phyloP scores from a whole-genome alignment of 2,113 vertebrate genomes.

The Anarrhichthys ocellatus region DNA sequence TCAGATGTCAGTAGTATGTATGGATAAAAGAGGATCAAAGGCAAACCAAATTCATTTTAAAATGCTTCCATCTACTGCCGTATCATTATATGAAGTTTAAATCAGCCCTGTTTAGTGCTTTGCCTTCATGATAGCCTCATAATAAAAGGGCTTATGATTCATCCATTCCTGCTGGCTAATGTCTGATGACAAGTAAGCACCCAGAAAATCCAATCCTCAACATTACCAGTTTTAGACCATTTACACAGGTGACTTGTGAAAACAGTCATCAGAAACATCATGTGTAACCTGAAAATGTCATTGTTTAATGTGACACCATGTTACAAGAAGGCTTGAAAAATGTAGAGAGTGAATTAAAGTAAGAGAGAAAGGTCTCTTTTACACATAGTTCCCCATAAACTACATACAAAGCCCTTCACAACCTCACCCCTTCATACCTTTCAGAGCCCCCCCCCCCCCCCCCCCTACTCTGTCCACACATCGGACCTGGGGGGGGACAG shows the following conservation, averaged over 20 bases:
- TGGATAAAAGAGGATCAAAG: slow-evolving; percentile 63
- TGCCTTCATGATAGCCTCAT: slow-evolving; percentile 41
- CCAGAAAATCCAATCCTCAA: background rate
- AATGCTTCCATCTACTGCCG: slow-evolving; percentile 55
- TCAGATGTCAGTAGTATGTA: slow-evolving; percentile 32
- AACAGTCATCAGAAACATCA: background rate
- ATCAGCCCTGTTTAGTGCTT: slow-evolving; percentile 38
- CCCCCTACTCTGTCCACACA: no score
- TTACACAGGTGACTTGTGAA: slow-evolving; percentile 15
- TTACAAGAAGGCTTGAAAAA: background rate
- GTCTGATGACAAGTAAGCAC: slow-evolving; percentile 39
- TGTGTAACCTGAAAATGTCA: background rate
- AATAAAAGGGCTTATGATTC: slow-evolving; percentile 42
- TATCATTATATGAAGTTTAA: slow-evolving; percentile 60
- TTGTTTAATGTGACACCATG: background rate
- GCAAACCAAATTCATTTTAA: slow-evolving; percentile 59
- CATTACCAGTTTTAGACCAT: slow-evolving; percentile 26
- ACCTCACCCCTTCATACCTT: no score
- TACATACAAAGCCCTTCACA: background rate
- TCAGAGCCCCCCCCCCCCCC: no score
- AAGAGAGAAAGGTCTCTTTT: background rate
- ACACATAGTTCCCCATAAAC: background rate
- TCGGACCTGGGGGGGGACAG: no score
- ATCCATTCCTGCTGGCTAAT: slow-evolving; percentile 31
- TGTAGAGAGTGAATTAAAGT: background rate